A percentile compares a stretch with the other conserved stretches of the same genome.
Evolutionary conservation across 2,888 invertebrate genomes (phyloP).

Genomic region (Sipha maydis): DNA sequence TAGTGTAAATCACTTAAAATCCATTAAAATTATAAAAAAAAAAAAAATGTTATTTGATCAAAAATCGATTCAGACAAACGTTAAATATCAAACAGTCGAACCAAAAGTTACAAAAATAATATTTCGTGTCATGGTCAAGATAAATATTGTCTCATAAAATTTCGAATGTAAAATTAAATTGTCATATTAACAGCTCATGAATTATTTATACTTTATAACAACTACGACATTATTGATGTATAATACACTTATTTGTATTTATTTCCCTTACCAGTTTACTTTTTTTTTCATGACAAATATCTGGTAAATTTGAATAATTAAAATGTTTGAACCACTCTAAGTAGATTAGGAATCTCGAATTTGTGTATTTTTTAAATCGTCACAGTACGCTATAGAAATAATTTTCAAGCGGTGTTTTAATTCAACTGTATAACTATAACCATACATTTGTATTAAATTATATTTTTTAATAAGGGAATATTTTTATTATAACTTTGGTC

Average conservation of each 20-base stretch:
- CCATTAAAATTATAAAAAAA: background rate
- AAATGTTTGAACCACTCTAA: background rate
- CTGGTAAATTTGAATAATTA: no score
- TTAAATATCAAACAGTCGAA: background rate
- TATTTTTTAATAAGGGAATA: no score
- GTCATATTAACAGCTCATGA: background rate
- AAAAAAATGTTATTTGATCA: background rate
- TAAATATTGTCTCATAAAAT: no score
- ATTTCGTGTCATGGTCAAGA: background rate
- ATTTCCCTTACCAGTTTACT: background rate
- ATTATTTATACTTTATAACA: background rate
- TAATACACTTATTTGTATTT: background rate
- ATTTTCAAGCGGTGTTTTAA: background rate
- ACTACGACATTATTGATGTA: background rate
- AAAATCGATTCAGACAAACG: background rate
- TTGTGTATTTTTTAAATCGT: background rate
- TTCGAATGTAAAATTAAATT: no score
- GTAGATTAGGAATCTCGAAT: background rate
- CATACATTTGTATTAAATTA: no score
- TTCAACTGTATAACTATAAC: no score
- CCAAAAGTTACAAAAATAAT: no score
- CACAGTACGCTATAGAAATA: background rate
- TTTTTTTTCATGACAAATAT: no score
- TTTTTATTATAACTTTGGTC: no score
- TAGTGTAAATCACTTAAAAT: background rate